Base-by-base conservation (phyloP, 2,113 vertebrate genomes). In the Anarrhichthys ocellatus region DNA sequence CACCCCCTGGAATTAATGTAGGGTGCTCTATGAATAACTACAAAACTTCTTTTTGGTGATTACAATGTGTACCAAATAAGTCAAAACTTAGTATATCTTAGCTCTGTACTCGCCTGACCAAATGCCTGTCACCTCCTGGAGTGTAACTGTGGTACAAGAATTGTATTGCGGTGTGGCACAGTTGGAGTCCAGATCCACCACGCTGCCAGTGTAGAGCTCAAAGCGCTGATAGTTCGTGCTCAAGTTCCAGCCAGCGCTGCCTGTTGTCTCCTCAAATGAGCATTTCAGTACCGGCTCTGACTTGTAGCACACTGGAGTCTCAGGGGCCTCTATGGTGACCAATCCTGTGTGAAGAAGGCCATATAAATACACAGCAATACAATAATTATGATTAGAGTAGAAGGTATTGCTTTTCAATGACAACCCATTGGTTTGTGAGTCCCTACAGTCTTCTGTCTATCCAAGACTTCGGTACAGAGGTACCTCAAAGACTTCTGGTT, bases 31-130 rank as follows among this genome's bases (percentile, higher is more conserved):
- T 67, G 1, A 20, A 0, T 42, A 13, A 65, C 27, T 67, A 46
- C 9, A 46, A 48, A 1, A 27, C 13, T 17, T 15, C 4, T 48
- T 29, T 67, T 9, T 32, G 13, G n/a, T 44, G 2, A 18, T 46
- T 29, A 29, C 5, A 20, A 11, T 34, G 3, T 9, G 29, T 14
- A 15, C 48, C 48, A 54, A 50, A 32, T 29, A 46, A 27, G 65
- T 67, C 8, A 68, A 68, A 48, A 65, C 44, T 2, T 27, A n/a
- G 22, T 7, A 54, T 17, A 27, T 54, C 48, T 38, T 29, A 29
- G n/a, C 36, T 13, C 10, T 69, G 15, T 27, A 85, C 90, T 90
- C 77, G 76, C 95, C 95, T 91, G 44, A 34, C 93, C 91, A 94
- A 14, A 5, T n/a, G 10, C 88, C 81, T 9, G 78, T 94, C 71